Evolutionary conservation across 2,888 invertebrate genomes (phyloP), one percentile per base, ranked within the genome.

Genomic region (Spatulosminthurus flaviceps): DNA sequence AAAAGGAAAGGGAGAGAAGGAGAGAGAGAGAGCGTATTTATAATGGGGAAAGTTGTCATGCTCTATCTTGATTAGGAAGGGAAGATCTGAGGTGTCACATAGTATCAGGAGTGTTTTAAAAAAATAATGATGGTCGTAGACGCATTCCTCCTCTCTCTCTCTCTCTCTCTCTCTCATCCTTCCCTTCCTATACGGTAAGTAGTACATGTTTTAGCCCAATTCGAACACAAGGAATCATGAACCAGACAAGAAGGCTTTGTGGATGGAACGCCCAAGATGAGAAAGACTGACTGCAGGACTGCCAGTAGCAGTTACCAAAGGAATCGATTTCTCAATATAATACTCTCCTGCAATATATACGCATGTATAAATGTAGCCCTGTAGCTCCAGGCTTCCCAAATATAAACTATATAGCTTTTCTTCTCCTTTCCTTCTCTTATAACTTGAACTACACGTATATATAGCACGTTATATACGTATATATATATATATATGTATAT

Each of bases 51-150:
- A 34, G 22, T 24, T 22, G 24, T 41, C 22, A 43, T 72, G 72
- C 72, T 72, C 51, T 72, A 72, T 72, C 72, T 72, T 51, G 72
- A 72, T 72, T 67, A 67, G n/a, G 43, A 13, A 24, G 5, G 16
- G 16, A 22, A 72, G 72, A 72, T 72, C 28, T 67, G 67, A n/a
- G 67, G 19, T 67, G 67, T 67, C 67, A 67, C 67, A 26, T 1
- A 28, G 28, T 26, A 29, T 67, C 29, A 67, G 28, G 24, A 13
- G 11, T 22, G 64, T 64, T 22, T 24, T 24, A 7, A 64, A 22
- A 22, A 64, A 64, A 64, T 26, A 64, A 26, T 64, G 64, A 22
- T 22, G 64, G 2, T 5, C 13, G 64, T 60, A 64, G 22, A 64
- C n/a, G 4, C 51, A 51, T 51, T 51, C 51, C 16, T 2, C 16